Evolutionary conservation across 2,797 vertebrate genomes (phyloP).

Genomic region (Myoxocephalus aenaeus): DNA sequence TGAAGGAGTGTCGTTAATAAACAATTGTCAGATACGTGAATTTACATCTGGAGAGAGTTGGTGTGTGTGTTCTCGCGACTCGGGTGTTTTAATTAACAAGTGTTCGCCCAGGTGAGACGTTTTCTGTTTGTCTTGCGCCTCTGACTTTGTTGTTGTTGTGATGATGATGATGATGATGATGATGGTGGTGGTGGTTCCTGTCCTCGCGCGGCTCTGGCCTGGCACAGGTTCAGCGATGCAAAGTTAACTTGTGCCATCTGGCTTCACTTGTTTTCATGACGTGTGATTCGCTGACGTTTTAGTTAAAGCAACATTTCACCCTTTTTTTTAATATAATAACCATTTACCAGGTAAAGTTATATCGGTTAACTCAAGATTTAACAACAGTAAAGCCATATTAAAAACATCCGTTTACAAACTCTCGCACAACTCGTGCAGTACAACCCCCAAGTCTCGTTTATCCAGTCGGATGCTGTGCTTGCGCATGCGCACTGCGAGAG

Average conservation of each 20-base stretch:
- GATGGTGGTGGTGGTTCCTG: neutral
- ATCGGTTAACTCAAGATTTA: neutral
- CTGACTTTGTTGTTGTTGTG: neutral
- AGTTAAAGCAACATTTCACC: neutral
- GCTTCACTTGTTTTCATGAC: neutral
- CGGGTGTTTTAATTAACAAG: constrained; percentile 44
- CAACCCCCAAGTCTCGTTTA: neutral
- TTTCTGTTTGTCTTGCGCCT: neutral
- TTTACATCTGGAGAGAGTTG: neutral
- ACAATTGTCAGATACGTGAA: constrained; percentile 33
- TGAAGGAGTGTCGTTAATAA: constrained; percentile 24
- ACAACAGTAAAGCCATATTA: neutral
- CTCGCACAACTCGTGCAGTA: neutral
- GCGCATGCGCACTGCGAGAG: no score
- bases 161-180: neutral
- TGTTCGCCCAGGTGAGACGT: constrained; percentile 37
- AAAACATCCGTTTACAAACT: neutral
- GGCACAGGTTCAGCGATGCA: neutral
- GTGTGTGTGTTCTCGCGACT: constrained; percentile 1
- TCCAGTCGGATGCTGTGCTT: neutral
- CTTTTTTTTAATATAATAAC: neutral
- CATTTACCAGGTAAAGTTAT: neutral
- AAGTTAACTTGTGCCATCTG: constrained; percentile 4
- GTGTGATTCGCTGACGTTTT: neutral
- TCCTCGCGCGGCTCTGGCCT: constrained; percentile 8